Evolutionary conservation across 2,888 invertebrate species (phyloP).

Genomic region (Yponomeuta plumbellus): DNA sequence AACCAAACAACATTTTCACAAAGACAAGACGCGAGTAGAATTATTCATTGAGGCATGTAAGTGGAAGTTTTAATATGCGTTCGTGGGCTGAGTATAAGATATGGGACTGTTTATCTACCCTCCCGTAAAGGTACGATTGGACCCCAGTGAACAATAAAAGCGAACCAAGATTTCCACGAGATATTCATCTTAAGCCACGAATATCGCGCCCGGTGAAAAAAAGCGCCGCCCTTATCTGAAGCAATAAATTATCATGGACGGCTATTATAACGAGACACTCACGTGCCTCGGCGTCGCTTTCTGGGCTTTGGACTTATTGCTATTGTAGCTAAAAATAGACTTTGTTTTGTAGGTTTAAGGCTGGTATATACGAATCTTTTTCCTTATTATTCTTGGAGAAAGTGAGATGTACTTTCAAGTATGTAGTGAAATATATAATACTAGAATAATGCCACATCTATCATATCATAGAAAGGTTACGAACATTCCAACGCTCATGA

Average conservation of each 20-base stretch:
- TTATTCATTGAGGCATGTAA: too few species aligned
- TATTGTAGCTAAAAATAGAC: slow-evolving; percentile 4
- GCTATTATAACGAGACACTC: slow-evolving; percentile 14
- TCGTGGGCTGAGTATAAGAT: too few species aligned
- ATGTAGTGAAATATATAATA: too few species aligned
- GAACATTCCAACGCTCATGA: too few species aligned
- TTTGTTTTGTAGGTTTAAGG: not conserved
- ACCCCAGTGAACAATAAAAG: not conserved
- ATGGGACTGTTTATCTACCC: not conserved
- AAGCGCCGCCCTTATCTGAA: slow-evolving; percentile 12
- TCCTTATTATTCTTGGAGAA: too few species aligned
- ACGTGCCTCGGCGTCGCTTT: not conserved
- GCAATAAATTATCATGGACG: slow-evolving; percentile 18
- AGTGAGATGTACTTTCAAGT: too few species aligned
- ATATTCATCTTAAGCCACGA: slow-evolving; percentile 7
- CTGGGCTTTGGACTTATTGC: not conserved
- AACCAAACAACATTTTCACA: too few species aligned
- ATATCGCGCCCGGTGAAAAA: slow-evolving; percentile 8
- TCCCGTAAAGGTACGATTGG: not conserved
- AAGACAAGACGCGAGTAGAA: too few species aligned
- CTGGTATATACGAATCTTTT: not conserved
- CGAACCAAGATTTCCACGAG: not conserved
- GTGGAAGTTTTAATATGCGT: too few species aligned
- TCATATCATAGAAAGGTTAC: too few species aligned
- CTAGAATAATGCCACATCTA: too few species aligned